Evolutionary conservation across 2,113 vertebrate genomes (phyloP), one percentile per base, ranked within the genome.

Genomic region (rabbit (Oryctolagus cuniculus)): DNA sequence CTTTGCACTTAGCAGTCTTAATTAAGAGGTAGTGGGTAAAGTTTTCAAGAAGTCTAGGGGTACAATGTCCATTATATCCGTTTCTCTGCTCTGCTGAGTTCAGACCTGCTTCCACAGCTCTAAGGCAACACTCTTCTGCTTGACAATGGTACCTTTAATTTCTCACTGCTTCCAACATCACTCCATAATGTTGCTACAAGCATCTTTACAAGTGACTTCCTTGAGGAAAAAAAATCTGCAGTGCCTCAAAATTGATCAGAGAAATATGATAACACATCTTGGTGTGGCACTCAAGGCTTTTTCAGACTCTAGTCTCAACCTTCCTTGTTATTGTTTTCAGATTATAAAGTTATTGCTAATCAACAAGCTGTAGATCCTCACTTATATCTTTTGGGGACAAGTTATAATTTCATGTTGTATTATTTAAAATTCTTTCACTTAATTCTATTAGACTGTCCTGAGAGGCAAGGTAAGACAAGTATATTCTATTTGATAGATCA

Each of bases 351-450:
- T 93, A 88, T 55, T 90, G 31, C 73, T 22, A 67, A 31, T 87
- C 77, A 91, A n/a, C 64, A 90, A 88, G 9, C 4, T 51, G 7
- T 64, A 78, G 29, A 51, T 74, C 13, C 16, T 69, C 25, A 74
- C 61, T 55, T 72, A 63, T 5, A 75, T 77, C 55, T 8, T 74
- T 74, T 34, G 61, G 49, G 16, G 22, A 82, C 27, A 93, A 74
- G 12, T 67, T 69, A 31, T 2, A 85, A 67, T 75, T 90, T 90
- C 13, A 31, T 58, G 53, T 5, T 27, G 0, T 94, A 79, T 34
- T 89, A 49, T 82, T 93, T 77, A 73, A 77, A 73, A 64, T 87
- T 89, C 13, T n/a, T 67, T 80, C 64, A 85, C 1, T 22, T 74
- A 11, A 90, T 86, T 88, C 77, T 15, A 31, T 53, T 85, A 84